A percentile compares a stretch with the other conserved stretches of the same genome.
Conservation (phyloP, 2,797 vertebrate genomes). For the Myotis vivesi region DNA sequence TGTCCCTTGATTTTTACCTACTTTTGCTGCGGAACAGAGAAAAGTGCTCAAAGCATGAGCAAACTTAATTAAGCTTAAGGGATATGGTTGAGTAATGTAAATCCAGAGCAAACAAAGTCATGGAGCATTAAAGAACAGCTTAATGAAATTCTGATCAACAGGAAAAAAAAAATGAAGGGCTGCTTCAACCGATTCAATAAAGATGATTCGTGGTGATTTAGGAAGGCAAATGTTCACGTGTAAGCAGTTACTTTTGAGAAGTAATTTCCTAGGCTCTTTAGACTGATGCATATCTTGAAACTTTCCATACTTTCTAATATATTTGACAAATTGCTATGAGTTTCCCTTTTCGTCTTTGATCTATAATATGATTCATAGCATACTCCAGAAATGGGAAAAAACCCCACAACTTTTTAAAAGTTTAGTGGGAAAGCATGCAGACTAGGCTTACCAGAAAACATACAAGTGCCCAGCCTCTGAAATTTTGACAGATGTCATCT, state of each 20-base stretch:
- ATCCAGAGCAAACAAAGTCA: conserved; percentile 57
- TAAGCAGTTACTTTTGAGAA: conserved; percentile 49
- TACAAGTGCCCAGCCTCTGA: not conserved
- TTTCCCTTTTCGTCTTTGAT: conserved; percentile 38
- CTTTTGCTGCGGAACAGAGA: conserved; percentile 63
- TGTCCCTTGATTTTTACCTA: conserved; percentile 78
- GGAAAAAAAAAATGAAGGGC: conserved; percentile 47
- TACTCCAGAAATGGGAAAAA: not conserved
- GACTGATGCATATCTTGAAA: conserved; percentile 37
- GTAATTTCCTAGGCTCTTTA: conserved; percentile 58
- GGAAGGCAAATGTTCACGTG: not conserved
- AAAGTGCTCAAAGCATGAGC: conserved; percentile 70
- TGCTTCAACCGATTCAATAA: conserved; percentile 46
- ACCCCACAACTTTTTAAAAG: not conserved
- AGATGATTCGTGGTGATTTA: conserved; percentile 56
- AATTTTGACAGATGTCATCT: conserved; percentile 24
- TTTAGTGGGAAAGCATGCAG: not conserved
- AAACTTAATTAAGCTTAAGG: conserved; percentile 79
- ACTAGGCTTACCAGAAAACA: not conserved
- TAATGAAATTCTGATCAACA: conserved; percentile 69
- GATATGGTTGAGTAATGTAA: conserved; percentile 65
- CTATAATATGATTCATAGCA: conserved; percentile 51
- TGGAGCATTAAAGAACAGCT: conserved; percentile 33
- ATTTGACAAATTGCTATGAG: conserved; percentile 49
- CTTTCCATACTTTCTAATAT: conserved; percentile 53